These are phyloP conservation scores for Onthophagus taurus DNA, from an alignment of 1,140 invertebrate genomes.

Conservation along the genomic window DNA sequence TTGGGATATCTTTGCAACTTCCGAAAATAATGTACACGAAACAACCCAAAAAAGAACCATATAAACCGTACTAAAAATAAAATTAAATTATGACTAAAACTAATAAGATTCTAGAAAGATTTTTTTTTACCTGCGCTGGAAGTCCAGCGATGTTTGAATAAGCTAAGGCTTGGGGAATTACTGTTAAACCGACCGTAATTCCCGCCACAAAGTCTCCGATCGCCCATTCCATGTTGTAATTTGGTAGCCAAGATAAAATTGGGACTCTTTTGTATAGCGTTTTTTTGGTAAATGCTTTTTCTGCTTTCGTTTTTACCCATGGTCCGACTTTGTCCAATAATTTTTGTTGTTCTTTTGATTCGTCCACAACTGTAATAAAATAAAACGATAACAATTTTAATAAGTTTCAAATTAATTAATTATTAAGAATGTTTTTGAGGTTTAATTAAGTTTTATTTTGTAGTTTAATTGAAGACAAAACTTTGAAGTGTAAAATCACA, in stretches of 20 bases:
- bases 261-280: constrained; percentile 41
- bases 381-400: background rate
- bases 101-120: background rate
- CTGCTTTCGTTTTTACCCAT: constrained; percentile 35
- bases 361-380: constrained; percentile 21
- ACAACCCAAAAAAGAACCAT: constrained; percentile 82
- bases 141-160: constrained; percentile 77
- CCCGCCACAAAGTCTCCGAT: constrained; percentile 72
- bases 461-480: background rate
- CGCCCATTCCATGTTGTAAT: constrained; percentile 61
- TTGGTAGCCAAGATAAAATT: constrained; percentile 57
- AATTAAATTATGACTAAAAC: background rate
- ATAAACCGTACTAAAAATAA: constrained; percentile 70
- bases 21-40: constrained; percentile 87
- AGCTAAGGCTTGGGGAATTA: constrained; percentile 80
- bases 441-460: background rate
- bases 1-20: constrained; percentile 81
- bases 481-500: background rate
- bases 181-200: constrained; percentile 75
- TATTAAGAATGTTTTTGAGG: background rate
- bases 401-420: constrained; percentile 1
- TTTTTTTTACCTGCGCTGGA: constrained; percentile 58
- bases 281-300: constrained; percentile 12
- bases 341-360: constrained; percentile 17
- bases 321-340: constrained; percentile 24